Percentiles rank a stretch among this genome's conserved stretches.
phyloP scores from a whole-genome alignment of 2,113 vertebrate genomes.

The Crotalus tigris region DNA sequence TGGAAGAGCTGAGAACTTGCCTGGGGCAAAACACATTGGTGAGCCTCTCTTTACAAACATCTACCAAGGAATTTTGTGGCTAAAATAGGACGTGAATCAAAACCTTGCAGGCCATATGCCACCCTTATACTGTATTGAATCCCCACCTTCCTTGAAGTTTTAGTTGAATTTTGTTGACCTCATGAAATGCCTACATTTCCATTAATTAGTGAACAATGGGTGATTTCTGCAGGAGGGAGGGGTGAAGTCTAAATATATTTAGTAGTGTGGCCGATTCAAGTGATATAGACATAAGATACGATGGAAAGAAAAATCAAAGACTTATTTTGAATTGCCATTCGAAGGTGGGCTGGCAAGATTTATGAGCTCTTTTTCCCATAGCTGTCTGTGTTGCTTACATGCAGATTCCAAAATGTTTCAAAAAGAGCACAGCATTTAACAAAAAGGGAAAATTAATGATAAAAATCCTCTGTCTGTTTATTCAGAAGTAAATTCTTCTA shows the following conservation, averaged over 20 bases:
- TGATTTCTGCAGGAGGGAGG: slow-evolving; percentile 16
- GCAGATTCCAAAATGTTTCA: slow-evolving; percentile 27
- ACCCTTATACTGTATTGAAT: background rate
- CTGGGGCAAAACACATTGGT: background rate
- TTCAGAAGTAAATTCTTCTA: background rate
- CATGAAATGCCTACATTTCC: slow-evolving; percentile 36
- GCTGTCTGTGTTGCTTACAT: slow-evolving; percentile 4
- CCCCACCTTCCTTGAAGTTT: background rate
- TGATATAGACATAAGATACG: slow-evolving; percentile 28
- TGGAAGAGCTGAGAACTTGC: background rate
- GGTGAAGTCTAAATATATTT: slow-evolving; percentile 19
- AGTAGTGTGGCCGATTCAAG: slow-evolving; percentile 22
- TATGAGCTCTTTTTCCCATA: slow-evolving; percentile 4
- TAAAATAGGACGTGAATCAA: background rate
- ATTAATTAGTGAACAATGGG: slow-evolving; percentile 47
- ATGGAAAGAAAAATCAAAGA: slow-evolving; percentile 27
- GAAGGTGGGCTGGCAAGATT: background rate
- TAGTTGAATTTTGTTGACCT: slow-evolving; percentile 21
- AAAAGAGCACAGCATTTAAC: slow-evolving; percentile 17
- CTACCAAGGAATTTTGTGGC: background rate
- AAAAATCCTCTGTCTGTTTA: background rate
- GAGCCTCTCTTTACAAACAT: background rate
- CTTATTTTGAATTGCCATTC: slow-evolving; percentile 18
- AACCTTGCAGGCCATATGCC: background rate
- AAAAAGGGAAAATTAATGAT: slow-evolving; percentile 6